Base-by-base conservation (phyloP, 2,888 invertebrate species). In the Schizaphis graminum region DNA sequence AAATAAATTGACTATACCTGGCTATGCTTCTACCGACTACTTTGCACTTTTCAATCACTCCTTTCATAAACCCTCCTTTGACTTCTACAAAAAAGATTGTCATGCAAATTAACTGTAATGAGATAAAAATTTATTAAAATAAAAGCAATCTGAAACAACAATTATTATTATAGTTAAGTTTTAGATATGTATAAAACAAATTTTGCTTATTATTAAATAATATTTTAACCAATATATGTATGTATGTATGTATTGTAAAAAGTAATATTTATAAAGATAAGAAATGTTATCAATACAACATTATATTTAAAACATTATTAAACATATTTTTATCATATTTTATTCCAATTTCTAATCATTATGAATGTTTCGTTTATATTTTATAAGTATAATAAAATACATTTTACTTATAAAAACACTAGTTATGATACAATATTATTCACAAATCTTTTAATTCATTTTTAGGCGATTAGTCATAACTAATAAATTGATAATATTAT, bases 11-110 rank as follows among this genome's bases (percentile, higher is more conserved):
- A 77, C 35, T 21, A 4, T 67, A 92, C 92, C 28, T 88, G 67
- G 11, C 49, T 4, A 92, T 0, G 44, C 41, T 67, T 92, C 88
- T 88, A 0, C 1, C 7, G 0, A 53, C 21, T 28, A 67, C 11
- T 24, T 0, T 7, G 49, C 49, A 4, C 0, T 21, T 0, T 10
- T 5, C 0, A 47, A 7, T 0, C 3, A 26, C 0, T 47, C 5
- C 4, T 1, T 10, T 49, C 0, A 28, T 57, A 5, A n/a, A 0
- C 11, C 1, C 0, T n/a, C 91, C 85, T 13, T 86, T 10, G 3
- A 77, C 53, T 2, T 92, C 53, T 10, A 41, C 24, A 2, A 53
- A 1, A 21, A 77, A 21, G 0, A 92, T n/a, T 28, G 67, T 49
- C 28, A 88, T 21, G n/a, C 67, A 53, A 41, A 86, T 53, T 24